phyloP scores from a whole-genome alignment of 2,888 invertebrate species.

The Drosophila bunnanda region DNA sequence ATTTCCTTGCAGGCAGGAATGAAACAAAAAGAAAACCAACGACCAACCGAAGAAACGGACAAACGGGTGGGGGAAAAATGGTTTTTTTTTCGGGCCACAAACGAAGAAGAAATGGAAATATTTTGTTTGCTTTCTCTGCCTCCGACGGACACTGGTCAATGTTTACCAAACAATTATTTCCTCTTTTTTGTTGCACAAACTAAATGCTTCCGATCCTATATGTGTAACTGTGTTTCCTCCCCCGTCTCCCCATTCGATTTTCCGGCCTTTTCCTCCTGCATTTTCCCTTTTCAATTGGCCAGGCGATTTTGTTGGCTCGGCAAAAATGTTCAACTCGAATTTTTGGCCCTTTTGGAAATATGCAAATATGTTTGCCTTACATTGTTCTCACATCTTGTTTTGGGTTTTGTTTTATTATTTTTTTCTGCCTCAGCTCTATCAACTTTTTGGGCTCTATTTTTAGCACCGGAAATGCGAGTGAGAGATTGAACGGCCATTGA shows the following conservation, averaged over 20 bases:
- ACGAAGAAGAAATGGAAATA: conserved; percentile 47
- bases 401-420: not conserved
- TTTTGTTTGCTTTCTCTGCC: conserved; percentile 46
- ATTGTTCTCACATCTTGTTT: conserved; percentile 10
- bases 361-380: conserved; percentile 38
- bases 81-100: conserved; percentile 23
- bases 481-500: not conserved
- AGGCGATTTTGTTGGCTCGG: conserved; percentile 27
- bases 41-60: too few species aligned
- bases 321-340: conserved; percentile 21
- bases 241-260: conserved; percentile 1
- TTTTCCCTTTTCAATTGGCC: conserved; percentile 30
- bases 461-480: conserved; percentile 10
- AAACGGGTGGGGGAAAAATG: too few species aligned
- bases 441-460: conserved; percentile 22
- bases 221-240: conserved; percentile 26
- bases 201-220: conserved; percentile 58
- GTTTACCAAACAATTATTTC: conserved; percentile 74
- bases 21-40: conserved; percentile 27
- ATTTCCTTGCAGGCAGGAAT: conserved; percentile 62
- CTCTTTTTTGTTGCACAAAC: conserved; percentile 67
- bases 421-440: conserved; percentile 23
- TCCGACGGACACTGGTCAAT: conserved; percentile 63
- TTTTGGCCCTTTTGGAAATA: conserved; percentile 28
- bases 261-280: conserved; percentile 10